These are phyloP conservation scores for Lerista edwardsae DNA, from an alignment of 2,797 vertebrate species.

Conservation along the genomic window DNA sequence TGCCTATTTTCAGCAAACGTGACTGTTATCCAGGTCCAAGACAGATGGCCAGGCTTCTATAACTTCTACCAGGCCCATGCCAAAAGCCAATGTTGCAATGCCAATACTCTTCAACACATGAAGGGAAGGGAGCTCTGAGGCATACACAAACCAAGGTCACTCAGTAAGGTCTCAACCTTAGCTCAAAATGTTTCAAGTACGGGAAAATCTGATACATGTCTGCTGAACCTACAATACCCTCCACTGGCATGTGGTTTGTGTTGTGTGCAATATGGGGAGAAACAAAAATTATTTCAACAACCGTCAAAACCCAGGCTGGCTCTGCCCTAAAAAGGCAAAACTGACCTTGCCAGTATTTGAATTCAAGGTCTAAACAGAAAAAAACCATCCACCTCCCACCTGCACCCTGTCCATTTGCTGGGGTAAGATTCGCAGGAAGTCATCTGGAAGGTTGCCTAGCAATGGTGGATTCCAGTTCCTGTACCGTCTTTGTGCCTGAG, in stretches of 20 bases:
- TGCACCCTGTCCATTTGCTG: slow-evolving; percentile 86
- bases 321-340: too few species aligned
- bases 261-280: not conserved
- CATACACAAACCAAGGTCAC: not conserved
- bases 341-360: too few species aligned
- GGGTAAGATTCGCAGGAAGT: slow-evolving; percentile 93
- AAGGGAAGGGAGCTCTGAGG: not conserved
- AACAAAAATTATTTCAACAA: not conserved
- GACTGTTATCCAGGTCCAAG: too few species aligned
- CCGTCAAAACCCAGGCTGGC: not conserved
- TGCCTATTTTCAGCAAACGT: too few species aligned
- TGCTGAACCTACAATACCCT: not conserved
- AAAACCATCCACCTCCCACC: slow-evolving; percentile 70
- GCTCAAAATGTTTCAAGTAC: not conserved
- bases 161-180: not conserved
- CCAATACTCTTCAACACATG: not conserved
- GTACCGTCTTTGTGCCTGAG: slow-evolving; percentile 79
- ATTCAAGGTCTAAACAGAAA: not conserved
- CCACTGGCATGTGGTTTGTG: not conserved
- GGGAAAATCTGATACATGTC: not conserved
- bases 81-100: too few species aligned
- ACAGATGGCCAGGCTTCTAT: too few species aligned
- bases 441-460: slow-evolving; percentile 92
- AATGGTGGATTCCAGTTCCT: slow-evolving; percentile 95
- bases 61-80: too few species aligned